Evolutionary conservation across 2,888 invertebrate species (phyloP).

Genomic region (Torymus auratus): DNA sequence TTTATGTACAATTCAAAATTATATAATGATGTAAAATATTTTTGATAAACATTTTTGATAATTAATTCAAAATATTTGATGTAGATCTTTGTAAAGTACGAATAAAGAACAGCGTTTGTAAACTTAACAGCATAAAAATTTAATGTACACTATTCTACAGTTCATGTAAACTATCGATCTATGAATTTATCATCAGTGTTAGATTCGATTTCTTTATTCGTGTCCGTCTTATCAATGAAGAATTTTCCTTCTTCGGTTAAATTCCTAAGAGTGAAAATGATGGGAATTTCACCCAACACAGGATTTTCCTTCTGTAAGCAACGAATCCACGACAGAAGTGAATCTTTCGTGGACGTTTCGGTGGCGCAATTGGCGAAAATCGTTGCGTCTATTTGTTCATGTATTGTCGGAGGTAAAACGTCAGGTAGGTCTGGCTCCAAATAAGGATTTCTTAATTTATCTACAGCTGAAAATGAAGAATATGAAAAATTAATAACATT

Average conservation of each 20-base stretch:
- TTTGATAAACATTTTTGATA: too few species aligned
- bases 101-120: not conserved
- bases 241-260: constrained; percentile 49
- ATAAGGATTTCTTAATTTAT: constrained; percentile 81
- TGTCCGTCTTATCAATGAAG: constrained; percentile 2
- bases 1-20: too few species aligned
- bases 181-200: constrained; percentile 19
- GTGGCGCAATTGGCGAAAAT: constrained; percentile 93
- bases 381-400: constrained; percentile 95
- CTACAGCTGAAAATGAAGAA: constrained; percentile 82
- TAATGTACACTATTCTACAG: constrained; percentile 7
- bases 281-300: constrained; percentile 84
- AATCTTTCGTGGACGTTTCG: constrained; percentile 93
- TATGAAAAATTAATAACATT: constrained; percentile 31
- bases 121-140: not conserved
- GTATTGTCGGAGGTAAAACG: constrained; percentile 82
- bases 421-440: constrained; percentile 77
- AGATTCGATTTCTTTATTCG: not conserved
- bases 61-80: too few species aligned
- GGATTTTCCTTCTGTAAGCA: constrained; percentile 88
- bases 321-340: constrained; percentile 93
- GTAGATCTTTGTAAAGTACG: not conserved
- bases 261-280: constrained; percentile 86
- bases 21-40: too few species aligned
- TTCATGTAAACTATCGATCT: constrained; percentile 2